Evolutionary conservation across 2,113 vertebrate genomes (phyloP).

Genomic region (Lampris megalopsis): DNA sequence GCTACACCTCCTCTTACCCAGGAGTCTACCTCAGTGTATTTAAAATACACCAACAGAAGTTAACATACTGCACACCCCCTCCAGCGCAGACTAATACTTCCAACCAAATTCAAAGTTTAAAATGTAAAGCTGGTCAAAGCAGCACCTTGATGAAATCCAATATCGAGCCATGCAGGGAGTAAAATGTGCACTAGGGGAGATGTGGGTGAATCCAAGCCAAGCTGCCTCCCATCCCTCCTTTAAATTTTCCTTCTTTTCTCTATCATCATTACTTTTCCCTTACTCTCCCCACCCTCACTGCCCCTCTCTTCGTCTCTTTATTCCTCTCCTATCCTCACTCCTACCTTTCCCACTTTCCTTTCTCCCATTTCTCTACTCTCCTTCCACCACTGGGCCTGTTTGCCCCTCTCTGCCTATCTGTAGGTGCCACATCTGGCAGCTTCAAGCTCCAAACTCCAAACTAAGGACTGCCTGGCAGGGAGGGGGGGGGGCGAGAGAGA

Average conservation of each 20-base stretch:
- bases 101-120: constrained; percentile 68
- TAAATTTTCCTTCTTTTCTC: neutral
- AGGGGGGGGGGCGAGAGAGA: neutral
- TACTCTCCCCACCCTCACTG: neutral
- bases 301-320: constrained; percentile 48
- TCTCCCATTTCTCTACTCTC: constrained; percentile 7
- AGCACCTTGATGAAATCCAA: constrained; percentile 77
- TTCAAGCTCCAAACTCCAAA: constrained; percentile 66
- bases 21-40: constrained; percentile 42
- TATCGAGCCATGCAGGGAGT: constrained; percentile 71
- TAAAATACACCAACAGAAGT: constrained; percentile 42
- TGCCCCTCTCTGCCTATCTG: constrained; percentile 55
- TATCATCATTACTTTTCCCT: neutral
- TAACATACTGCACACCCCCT: constrained; percentile 35
- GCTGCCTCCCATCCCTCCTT: constrained; percentile 53
- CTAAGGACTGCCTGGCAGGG: constrained; percentile 58
- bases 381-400: neutral
- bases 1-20: constrained; percentile 5
- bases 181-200: constrained; percentile 65
- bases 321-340: constrained; percentile 17
- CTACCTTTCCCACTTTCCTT: constrained; percentile 4
- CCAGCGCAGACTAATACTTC: constrained; percentile 43
- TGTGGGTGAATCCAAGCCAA: constrained; percentile 64
- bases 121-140: constrained; percentile 78
- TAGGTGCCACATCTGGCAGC: constrained; percentile 81